These are phyloP conservation scores for Gila robusta DNA, from an alignment of 2,797 vertebrate genomes.

Conservation along the genomic window DNA sequence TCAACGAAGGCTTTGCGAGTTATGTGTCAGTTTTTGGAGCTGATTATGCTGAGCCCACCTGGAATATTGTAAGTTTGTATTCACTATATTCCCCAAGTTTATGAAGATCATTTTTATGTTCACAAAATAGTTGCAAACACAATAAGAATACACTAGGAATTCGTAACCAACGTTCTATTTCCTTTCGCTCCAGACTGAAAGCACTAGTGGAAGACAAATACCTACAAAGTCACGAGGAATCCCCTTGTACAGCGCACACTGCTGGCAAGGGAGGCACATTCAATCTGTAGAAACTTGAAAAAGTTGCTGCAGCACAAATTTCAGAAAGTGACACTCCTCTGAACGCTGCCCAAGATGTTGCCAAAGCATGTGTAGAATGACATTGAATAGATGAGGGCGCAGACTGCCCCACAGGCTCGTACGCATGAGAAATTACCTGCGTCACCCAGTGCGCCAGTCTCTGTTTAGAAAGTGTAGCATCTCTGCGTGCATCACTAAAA, in stretches of 20 bases:
- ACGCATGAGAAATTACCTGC: not conserved
- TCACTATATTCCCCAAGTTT: not conserved
- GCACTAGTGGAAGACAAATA: too few relatives aligned
- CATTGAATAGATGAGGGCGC: not conserved
- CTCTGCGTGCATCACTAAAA: not conserved
- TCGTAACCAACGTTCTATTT: too few relatives aligned
- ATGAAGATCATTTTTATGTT: not conserved
- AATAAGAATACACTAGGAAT: not conserved
- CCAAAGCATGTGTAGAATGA: not conserved
- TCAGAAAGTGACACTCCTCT: not conserved
- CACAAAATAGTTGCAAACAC: constrained; percentile 2
- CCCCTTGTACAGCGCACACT: too few relatives aligned
- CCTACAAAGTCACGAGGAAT: too few relatives aligned
- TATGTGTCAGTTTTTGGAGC: constrained; percentile 91
- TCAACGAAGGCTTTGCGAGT: constrained; percentile 94
- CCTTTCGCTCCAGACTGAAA: too few relatives aligned
- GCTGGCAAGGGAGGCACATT: too few relatives aligned
- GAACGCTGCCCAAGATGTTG: not conserved
- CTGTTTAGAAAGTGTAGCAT: not conserved
- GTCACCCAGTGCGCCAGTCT: not conserved
- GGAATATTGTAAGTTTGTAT: constrained; percentile 84
- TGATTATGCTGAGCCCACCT: constrained; percentile 76
- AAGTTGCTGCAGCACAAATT: too few relatives aligned
- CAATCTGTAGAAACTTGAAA: too few relatives aligned
- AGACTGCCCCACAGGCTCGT: not conserved